These are phyloP conservation scores for Chaenocephalus aceratus DNA, from an alignment of 2,113 vertebrate genomes.

Conservation along the genomic window DNA sequence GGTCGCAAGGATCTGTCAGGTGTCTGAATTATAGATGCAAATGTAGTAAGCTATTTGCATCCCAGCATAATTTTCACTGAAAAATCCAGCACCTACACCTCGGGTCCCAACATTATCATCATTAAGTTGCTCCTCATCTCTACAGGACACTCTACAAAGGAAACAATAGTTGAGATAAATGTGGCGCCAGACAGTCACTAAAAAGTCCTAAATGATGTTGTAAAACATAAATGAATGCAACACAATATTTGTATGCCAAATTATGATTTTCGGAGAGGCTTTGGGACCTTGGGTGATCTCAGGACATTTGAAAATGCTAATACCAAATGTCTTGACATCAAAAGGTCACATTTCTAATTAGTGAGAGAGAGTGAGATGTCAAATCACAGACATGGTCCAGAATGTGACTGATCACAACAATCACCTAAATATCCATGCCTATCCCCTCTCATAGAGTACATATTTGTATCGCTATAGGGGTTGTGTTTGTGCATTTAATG, in stretches of 20 bases:
- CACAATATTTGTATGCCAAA: constrained; percentile 3
- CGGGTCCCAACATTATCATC: constrained; percentile 46
- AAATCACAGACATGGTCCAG: background rate
- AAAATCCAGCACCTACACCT: constrained; percentile 43
- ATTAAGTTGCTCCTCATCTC: constrained; percentile 40
- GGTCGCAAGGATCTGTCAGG: constrained; percentile 66
- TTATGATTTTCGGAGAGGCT: constrained; percentile 3
- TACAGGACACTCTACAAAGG: constrained; percentile 50
- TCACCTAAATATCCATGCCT: background rate
- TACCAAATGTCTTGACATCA: constrained; percentile 11
- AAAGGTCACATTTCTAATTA: constrained; percentile 14
- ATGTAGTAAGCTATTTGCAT: constrained; percentile 67
- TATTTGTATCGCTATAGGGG: background rate
- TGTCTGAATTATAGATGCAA: constrained; percentile 70
- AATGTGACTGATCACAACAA: background rate
- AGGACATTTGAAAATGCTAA: constrained; percentile 30
- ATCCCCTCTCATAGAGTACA: background rate
- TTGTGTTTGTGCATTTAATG: constrained; percentile 15
- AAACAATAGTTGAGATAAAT: constrained; percentile 44
- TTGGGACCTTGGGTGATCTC: constrained; percentile 3
- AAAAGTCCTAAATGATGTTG: constrained; percentile 28
- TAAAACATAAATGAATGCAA: constrained; percentile 8
- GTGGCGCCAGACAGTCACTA: constrained; percentile 28
- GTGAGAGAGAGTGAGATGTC: background rate
- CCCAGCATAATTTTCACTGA: constrained; percentile 38